phyloP scores from a whole-genome alignment of 2,797 vertebrate species.

The Chelidonichthys spinosus region DNA sequence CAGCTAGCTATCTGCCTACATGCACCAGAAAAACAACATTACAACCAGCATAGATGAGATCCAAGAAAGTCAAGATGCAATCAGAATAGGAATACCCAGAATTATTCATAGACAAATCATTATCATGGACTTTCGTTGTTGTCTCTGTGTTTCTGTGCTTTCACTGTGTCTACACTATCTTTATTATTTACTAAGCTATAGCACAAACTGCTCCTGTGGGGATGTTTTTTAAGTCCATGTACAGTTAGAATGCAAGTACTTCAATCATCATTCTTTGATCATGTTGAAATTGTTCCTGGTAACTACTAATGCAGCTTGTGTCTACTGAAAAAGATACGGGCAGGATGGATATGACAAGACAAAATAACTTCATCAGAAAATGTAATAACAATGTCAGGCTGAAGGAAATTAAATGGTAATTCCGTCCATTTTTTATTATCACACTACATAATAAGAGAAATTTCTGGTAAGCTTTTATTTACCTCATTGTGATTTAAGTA shows the following conservation, averaged over 20 bases:
- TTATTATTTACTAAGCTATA: background rate
- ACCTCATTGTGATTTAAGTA: background rate
- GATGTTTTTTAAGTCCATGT: background rate
- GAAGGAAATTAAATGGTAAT: background rate
- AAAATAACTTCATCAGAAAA: background rate
- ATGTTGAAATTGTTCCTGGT: background rate
- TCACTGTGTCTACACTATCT: background rate
- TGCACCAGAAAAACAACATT: background rate
- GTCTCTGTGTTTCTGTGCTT: background rate
- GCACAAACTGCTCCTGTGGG: background rate
- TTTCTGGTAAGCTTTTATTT: background rate
- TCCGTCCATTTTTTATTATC: background rate
- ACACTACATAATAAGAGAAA: background rate
- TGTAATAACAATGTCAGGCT: background rate
- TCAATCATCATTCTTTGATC: background rate
- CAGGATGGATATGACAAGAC: background rate
- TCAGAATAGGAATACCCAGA: too few species aligned
- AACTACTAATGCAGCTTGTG: background rate
- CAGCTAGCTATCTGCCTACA: background rate
- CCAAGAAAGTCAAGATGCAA: background rate
- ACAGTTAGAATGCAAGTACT: background rate
- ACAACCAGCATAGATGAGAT: background rate
- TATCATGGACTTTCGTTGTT: background rate
- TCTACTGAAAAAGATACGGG: background rate
- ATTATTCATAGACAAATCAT: too few species aligned